Evolutionary conservation across 2,888 invertebrate species (phyloP), one percentile per base, ranked within the genome.

Genomic region (Cantharis flavilabris): DNA sequence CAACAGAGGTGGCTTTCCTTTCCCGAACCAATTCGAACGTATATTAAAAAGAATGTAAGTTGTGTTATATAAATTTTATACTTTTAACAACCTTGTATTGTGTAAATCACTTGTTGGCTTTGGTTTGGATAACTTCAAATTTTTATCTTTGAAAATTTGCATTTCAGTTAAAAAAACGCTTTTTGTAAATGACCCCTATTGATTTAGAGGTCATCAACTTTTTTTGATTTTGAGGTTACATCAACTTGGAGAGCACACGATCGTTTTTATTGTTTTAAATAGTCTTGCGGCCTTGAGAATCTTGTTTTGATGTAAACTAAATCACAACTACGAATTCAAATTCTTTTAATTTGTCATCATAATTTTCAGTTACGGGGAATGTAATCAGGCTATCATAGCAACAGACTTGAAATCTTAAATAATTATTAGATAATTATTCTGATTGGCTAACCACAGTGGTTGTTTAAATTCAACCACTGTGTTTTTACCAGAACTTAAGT

Each of bases 21-120:
- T 86, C 95, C 97, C 3, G 94, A 94, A 83, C 97, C 97, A 73
- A 94, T 95, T 69, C 92, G 98, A 86, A 91, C 91, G 83, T 96
- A 96, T 86, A 95, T 99, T 76, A 99, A 99, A 89, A 95, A 95
- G 89, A 98, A 98, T 92, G 98, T 98, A 91, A 92, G 93, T 88
- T 23, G n/a, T 69, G 9, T 23, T 23, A n/a, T 10, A 3, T 49
- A n/a, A n/a, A 49, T 49, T 49, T 49, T 49, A 49, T 49, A n/a
- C 2, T 49, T 49, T 49, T n/a, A n/a, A n/a, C n/a, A 49, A 49
- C n/a, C n/a, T n/a, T n/a, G n/a, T 9, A 2, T 7, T n/a, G 7
- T n/a, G 49, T n/a, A n/a, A n/a, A 13, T 33, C 33, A 4, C 4
- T 33, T 13, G 33, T 49, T 2, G 5, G 49, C 49, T 49, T 2